Base-by-base conservation (phyloP, 1,140 invertebrate species). In the Aphelinus atriplicis region DNA sequence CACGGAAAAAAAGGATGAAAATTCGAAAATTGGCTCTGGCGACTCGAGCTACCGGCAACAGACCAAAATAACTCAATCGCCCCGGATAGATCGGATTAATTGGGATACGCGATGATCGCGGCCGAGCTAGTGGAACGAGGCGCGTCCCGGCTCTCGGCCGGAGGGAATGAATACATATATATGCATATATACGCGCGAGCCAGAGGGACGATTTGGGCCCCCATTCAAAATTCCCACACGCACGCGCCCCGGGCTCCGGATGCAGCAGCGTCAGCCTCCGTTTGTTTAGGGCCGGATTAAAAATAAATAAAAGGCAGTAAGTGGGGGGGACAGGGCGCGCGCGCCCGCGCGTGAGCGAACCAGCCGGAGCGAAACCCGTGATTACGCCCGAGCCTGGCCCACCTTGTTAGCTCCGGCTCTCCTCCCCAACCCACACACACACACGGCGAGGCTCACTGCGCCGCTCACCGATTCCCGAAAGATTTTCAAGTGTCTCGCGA, bases 291-390 rank as follows among this genome's bases (percentile, higher is more conserved):
- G 51, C 53, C 7, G 82, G 84, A 88, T 82, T 85, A 83, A 85
- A 86, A 87, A 87, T 87, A 87, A 87, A 87, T 87, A 87, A 88
- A 86, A 88, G 84, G 83, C 85, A 85, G 84, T 88, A 88, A 87
- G 85, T 88, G 85, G 83, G 82, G 86, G 84, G 84, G 26, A 26
- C 81, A 84, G 84, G 83, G 86, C 83, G 86, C 57, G 65, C 57
- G 50, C 58, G 71, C 71, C 64, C 26, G 26, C 26, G 26, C 26
- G 26, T 26, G 26, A 26, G 26, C 26, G 26, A 26, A 26, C 26
- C 26, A 26, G 26, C 26, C 26, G 26, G 26, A 26, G 3, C 85
- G 85, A 88, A 86, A 86, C 86, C 86, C 81, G 81, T 88, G 80
- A 88, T 88, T 88, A 87, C 85, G 85, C 26, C 26, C 83, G 84